A percentile compares a stretch with the other conserved stretches of the same genome.
Conservation (phyloP, 35 echinoderm and acorn worm species). For the Heliocidaris tuberculata region DNA sequence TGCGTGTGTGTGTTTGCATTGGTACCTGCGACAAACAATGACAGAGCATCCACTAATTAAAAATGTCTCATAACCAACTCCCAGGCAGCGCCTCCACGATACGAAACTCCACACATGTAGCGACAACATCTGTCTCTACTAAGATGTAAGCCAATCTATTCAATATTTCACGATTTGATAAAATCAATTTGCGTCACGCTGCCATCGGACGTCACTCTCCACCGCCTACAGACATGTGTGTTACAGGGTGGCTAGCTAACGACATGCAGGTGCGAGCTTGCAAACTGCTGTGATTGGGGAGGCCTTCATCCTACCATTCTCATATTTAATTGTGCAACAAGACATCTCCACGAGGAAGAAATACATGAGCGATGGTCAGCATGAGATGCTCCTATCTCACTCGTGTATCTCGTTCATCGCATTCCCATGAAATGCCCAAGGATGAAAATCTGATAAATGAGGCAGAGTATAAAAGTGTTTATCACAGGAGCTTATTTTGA, state of each 20-base stretch:
- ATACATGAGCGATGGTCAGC: not conserved
- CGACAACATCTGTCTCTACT: not conserved
- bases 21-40: not conserved
- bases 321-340: not conserved
- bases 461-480: too few relatives aligned
- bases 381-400: too few relatives aligned
- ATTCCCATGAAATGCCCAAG: too few relatives aligned
- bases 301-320: not conserved
- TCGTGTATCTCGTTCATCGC: too few relatives aligned
- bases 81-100: not conserved
- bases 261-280: not conserved
- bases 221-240: not conserved
- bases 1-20: not conserved
- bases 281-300: not conserved
- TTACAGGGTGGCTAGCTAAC: not conserved
- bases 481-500: too few relatives aligned
- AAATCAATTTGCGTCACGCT: slow-evolving; percentile 9
- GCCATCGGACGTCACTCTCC: not conserved
- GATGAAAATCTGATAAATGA: too few relatives aligned
- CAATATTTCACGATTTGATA: not conserved
- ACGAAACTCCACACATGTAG: not conserved
- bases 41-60: slow-evolving; percentile 3
- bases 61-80: not conserved
- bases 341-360: not conserved
- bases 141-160: slow-evolving; percentile 1